phyloP scores from a whole-genome alignment of 2,797 vertebrate genomes.

The Alauda arvensis region DNA sequence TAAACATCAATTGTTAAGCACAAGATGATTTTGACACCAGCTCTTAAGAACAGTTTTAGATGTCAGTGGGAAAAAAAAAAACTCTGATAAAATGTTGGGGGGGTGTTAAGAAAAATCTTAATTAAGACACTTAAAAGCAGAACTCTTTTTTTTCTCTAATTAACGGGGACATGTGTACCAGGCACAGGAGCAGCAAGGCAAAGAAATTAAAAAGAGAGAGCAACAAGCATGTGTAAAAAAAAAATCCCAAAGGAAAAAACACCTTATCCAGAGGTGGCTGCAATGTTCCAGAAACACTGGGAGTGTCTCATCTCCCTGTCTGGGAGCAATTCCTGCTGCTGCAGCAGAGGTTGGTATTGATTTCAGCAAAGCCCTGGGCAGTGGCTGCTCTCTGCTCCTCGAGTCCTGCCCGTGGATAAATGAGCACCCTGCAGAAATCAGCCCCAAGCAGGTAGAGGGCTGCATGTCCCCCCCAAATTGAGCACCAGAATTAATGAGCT shows the following conservation, averaged over 20 bases:
- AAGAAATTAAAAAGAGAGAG: not conserved
- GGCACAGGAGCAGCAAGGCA: not conserved
- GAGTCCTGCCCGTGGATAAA: not conserved
- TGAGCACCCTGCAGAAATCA: not conserved
- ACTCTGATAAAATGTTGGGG: not conserved
- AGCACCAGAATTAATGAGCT: not conserved
- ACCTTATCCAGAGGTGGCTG: not conserved
- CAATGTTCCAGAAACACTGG: not conserved
- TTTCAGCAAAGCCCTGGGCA: not conserved
- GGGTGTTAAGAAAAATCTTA: not conserved
- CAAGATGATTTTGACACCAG: not conserved
- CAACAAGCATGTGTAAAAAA: not conserved
- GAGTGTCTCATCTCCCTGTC: not conserved
- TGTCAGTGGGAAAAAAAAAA: not conserved
- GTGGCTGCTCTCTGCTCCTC: not conserved
- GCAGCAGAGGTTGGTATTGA: not conserved
- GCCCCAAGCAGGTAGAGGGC: not conserved
- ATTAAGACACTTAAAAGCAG: not conserved
- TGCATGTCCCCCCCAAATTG: not conserved
- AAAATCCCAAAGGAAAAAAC: not conserved
- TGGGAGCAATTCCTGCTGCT: not conserved
- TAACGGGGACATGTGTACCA: not conserved
- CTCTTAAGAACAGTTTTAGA: not conserved
- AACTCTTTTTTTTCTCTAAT: not conserved
- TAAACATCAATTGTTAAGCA: not conserved